phyloP scores from a whole-genome alignment of 1,140 invertebrate genomes.

The Epicauta chinensis region DNA sequence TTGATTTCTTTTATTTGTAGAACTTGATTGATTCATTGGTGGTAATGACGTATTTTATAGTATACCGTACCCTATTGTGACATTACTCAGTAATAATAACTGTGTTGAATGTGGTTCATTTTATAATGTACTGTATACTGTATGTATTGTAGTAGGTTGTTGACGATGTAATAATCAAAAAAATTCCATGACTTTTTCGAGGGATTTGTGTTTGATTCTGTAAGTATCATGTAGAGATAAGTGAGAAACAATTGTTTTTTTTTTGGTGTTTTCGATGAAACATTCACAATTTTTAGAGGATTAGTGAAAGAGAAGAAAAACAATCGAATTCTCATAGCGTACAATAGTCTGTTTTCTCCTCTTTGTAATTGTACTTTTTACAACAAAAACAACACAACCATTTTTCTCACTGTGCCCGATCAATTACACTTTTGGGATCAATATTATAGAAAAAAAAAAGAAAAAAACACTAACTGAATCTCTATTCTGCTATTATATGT shows the following conservation, averaged over 20 bases:
- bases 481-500: neutral
- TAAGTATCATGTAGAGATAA: neutral
- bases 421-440: slow-evolving; percentile 8
- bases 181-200: slow-evolving; percentile 14
- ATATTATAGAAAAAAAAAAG: slow-evolving; percentile 2
- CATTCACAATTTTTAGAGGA: too few relatives aligned
- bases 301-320: too few relatives aligned
- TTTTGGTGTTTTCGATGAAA: too few relatives aligned
- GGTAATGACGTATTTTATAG: slow-evolving; percentile 12
- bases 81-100: slow-evolving; percentile 32
- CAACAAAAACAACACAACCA: slow-evolving; percentile 1
- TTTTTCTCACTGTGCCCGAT: neutral
- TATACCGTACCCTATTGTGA: slow-evolving; percentile 28
- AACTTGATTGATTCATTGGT: neutral
- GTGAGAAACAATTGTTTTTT: neutral
- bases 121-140: slow-evolving; percentile 35
- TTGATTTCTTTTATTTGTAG: slow-evolving; percentile 1
- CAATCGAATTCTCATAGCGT: neutral
- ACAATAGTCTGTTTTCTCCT: slow-evolving; percentile 17
- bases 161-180: slow-evolving; percentile 15
- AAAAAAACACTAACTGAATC: too few relatives aligned
- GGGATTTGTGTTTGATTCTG: slow-evolving; percentile 13
- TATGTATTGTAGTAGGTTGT: slow-evolving; percentile 31
- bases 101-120: slow-evolving; percentile 36
- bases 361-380: neutral